A percentile compares a stretch with the other conserved stretches of the same genome.
phyloP scores from a whole-genome alignment of 1,140 invertebrate genomes.

The Paralvinella palmiformis region DNA sequence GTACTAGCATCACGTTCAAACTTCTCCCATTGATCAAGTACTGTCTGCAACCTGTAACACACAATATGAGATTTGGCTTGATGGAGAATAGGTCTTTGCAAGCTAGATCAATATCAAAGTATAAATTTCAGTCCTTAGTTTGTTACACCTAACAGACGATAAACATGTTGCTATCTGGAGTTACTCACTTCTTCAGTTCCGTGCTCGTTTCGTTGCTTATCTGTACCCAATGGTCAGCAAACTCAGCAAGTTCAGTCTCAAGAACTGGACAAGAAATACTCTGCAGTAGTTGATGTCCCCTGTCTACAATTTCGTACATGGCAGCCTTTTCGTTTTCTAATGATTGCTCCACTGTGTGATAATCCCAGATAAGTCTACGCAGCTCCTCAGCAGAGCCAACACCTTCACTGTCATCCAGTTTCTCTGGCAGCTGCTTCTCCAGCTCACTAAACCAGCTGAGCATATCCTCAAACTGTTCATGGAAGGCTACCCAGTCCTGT shows the following conservation, averaged over 20 bases:
- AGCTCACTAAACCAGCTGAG: slow-evolving; percentile 26
- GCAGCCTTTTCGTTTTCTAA: slow-evolving; percentile 35
- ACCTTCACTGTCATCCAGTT: slow-evolving; percentile 30
- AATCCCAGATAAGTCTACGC: slow-evolving; percentile 31
- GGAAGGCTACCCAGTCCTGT: slow-evolving; percentile 38
- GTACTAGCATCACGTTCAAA: slow-evolving; percentile 39
- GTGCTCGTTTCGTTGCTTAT: slow-evolving; percentile 32
- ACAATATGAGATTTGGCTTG: no score
- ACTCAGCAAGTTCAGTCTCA: slow-evolving; percentile 32
- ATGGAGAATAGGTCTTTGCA: no score
- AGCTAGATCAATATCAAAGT: no score
- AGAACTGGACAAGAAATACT: slow-evolving; percentile 36
- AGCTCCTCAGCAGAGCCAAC: slow-evolving; percentile 31
- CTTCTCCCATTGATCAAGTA: slow-evolving; percentile 36
- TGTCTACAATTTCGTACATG: slow-evolving; percentile 42
- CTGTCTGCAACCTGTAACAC: slow-evolving; percentile 33
- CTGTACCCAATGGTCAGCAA: slow-evolving; percentile 41
- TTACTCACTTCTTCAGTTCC: slow-evolving; percentile 41
- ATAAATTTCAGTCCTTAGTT: no score
- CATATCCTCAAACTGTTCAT: slow-evolving; percentile 28
- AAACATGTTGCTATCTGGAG: no score
- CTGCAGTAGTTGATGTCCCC: slow-evolving; percentile 39
- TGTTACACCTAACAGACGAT: no score
- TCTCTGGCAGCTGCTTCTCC: slow-evolving; percentile 31
- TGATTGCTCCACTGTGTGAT: slow-evolving; percentile 32